These are phyloP conservation scores for Mythimna impura DNA, from an alignment of 2,888 invertebrate species.

Conservation along the genomic window DNA sequence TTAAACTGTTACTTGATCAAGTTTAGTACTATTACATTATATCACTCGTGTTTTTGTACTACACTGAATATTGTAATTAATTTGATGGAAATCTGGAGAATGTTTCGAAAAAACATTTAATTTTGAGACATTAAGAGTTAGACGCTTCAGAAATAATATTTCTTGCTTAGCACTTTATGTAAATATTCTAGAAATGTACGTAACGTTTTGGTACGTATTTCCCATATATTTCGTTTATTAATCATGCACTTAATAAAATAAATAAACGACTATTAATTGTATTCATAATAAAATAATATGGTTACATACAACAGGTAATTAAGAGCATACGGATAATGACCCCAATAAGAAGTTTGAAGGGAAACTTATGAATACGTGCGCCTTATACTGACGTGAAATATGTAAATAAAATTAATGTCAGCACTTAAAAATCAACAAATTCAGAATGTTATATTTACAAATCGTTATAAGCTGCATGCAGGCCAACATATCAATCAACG, in stretches of 20 bases:
- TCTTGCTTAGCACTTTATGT: too few relatives aligned
- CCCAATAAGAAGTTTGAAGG: not conserved
- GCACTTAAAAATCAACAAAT: conserved; percentile 22
- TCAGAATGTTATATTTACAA: conserved; percentile 33
- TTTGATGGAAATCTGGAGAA: not conserved
- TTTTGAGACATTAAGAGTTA: not conserved
- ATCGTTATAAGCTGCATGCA: conserved; percentile 40
- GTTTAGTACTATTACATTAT: too few relatives aligned
- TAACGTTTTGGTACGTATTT: not conserved
- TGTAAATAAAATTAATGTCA: conserved; percentile 23
- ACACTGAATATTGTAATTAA: too few relatives aligned
- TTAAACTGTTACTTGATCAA: not conserved
- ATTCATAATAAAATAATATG: not conserved
- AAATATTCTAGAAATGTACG: too few relatives aligned
- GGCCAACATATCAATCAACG: conserved; percentile 59
- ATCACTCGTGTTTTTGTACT: too few relatives aligned
- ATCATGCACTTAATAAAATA: not conserved
- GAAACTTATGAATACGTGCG: conserved; percentile 15
- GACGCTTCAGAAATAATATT: too few relatives aligned
- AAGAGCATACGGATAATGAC: conserved; percentile 7
- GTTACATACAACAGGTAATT: not conserved
- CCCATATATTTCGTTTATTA: not conserved
- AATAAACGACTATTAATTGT: not conserved
- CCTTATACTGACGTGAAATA: not conserved
- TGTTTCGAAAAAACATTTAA: not conserved